Conservation (phyloP, 2,113 vertebrate genomes). For the Phyllostomus hastatus region DNA sequence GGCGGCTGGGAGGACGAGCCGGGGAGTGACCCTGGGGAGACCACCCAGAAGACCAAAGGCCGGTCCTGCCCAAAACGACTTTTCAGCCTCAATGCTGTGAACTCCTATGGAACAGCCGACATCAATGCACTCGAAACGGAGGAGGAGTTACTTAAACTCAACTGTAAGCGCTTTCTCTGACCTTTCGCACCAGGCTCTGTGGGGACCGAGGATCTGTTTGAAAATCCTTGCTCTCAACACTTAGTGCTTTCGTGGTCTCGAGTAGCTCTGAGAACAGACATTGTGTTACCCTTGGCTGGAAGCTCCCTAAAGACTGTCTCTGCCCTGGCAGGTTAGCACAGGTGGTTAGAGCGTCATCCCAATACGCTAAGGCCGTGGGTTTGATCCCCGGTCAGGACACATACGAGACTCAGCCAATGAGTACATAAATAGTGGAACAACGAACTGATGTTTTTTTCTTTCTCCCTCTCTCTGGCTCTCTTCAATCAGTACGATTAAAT, state of each 20-base stretch:
- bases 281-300: not conserved
- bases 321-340: not conserved
- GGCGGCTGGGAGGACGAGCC: conserved; percentile 84
- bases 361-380: not conserved
- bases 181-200: not conserved
- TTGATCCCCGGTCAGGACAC: not conserved
- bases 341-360: not conserved
- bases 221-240: not conserved
- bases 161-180: conserved; percentile 81
- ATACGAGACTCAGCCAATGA: not conserved
- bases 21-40: conserved; percentile 78
- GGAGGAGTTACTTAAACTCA: conserved; percentile 92
- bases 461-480: not conserved
- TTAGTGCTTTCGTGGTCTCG: not conserved
- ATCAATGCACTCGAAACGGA: conserved; percentile 91
- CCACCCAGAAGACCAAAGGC: conserved; percentile 54
- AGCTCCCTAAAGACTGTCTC: not conserved
- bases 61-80: conserved; percentile 80
- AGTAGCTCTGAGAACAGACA: not conserved
- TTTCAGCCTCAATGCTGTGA: conserved; percentile 94
- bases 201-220: not conserved
- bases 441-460: not conserved
- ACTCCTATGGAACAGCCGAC: conserved; percentile 95
- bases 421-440: not conserved
- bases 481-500: not conserved